Percentiles rank a stretch among this genome's conserved stretches.
Conservation (phyloP, 2,797 vertebrate genomes). For the Todus mexicanus region DNA sequence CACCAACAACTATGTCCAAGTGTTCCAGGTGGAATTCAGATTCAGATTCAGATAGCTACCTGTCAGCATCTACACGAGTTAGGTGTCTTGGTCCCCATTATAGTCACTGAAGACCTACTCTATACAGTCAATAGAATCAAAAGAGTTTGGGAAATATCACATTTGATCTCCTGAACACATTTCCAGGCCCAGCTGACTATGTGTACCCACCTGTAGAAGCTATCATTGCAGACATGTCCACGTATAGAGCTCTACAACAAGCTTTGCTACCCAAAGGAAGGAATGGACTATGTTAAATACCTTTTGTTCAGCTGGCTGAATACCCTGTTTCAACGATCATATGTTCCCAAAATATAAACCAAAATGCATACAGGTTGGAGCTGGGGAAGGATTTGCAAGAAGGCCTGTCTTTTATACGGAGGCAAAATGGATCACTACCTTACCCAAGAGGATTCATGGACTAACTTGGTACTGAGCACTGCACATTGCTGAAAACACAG, state of each 20-base stretch:
- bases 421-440: neutral
- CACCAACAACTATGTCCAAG: neutral
- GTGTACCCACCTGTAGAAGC: neutral
- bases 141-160: neutral
- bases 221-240: neutral
- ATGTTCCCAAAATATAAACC: neutral
- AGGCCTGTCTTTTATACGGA: neutral
- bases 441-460: neutral
- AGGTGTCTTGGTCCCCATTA: neutral
- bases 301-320: neutral
- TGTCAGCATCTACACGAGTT: neutral
- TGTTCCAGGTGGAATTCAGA: neutral
- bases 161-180: neutral
- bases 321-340: neutral
- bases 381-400: neutral
- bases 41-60: neutral
- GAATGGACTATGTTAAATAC: neutral
- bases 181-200: neutral
- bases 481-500: neutral
- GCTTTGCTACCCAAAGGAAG: neutral
- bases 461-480: neutral
- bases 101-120: neutral
- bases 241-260: neutral
- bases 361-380: neutral
- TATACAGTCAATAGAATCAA: neutral